A percentile compares a stretch with the other conserved stretches of the same genome.
phyloP scores from a whole-genome alignment of 2,888 invertebrate species.

The Habrosyne pyritoides region DNA sequence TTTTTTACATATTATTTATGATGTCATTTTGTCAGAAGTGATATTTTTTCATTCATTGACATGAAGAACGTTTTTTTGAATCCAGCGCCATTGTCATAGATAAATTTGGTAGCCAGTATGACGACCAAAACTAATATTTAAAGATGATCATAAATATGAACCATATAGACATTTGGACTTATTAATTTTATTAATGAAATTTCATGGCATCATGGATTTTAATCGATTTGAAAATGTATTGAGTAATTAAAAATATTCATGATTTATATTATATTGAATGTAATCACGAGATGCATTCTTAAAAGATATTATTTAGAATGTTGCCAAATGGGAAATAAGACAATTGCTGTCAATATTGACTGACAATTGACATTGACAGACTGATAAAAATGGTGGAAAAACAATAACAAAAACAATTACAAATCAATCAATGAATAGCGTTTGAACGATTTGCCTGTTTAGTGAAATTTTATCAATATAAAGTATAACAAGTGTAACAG shows the following conservation, averaged over 20 bases:
- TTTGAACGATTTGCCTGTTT: not conserved
- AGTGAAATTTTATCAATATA: not conserved
- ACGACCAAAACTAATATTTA: not conserved
- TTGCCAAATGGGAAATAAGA: not conserved
- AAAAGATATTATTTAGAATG: not conserved
- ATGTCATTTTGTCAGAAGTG: constrained; percentile 68
- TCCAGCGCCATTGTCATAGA: constrained; percentile 32
- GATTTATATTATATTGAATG: too few relatives aligned
- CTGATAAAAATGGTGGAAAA: constrained; percentile 7
- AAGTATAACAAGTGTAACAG: not conserved
- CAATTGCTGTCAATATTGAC: not conserved
- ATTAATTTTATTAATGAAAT: too few relatives aligned
- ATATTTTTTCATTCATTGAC: constrained; percentile 42
- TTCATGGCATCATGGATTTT: too few relatives aligned
- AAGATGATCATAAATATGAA: too few relatives aligned
- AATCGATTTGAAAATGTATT: too few relatives aligned
- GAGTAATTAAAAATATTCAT: too few relatives aligned
- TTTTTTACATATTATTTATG: constrained; percentile 62
- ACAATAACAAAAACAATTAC: constrained; percentile 30
- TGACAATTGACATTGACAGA: not conserved
- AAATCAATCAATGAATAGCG: not conserved
- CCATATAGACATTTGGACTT: not conserved
- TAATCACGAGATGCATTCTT: too few relatives aligned
- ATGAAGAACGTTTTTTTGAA: constrained; percentile 49
- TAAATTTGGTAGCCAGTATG: constrained; percentile 9